These are phyloP conservation scores for Cyprinodon variegatus DNA, from an alignment of 2,113 vertebrate genomes.

Conservation along the genomic window DNA sequence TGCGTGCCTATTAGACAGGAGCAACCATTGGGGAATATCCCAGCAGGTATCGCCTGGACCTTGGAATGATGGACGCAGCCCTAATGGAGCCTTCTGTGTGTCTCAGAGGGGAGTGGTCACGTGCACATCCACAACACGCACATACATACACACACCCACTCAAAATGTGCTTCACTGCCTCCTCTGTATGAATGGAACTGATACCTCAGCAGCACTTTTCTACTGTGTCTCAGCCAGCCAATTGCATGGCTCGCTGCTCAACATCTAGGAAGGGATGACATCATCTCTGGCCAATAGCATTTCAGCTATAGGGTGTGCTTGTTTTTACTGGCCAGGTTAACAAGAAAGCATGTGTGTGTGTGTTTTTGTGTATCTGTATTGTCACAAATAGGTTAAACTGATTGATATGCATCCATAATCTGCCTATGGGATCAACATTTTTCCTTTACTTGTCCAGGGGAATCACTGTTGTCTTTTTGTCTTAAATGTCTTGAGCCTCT, in stretches of 20 bases:
- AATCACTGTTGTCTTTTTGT: neutral
- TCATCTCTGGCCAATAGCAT: constrained; percentile 93
- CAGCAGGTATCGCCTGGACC: constrained; percentile 61
- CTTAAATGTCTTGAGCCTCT: neutral
- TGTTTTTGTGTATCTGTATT: constrained; percentile 15
- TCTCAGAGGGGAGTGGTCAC: constrained; percentile 52
- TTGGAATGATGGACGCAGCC: constrained; percentile 56
- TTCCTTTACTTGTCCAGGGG: constrained; percentile 28
- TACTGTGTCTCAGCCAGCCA: constrained; percentile 84
- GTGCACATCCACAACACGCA: constrained; percentile 5
- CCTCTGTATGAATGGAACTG: constrained; percentile 90
- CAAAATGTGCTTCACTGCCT: constrained; percentile 25
- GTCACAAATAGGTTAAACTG: constrained; percentile 46
- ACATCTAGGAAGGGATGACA: constrained; percentile 90
- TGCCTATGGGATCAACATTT: constrained; percentile 51
- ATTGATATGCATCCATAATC: constrained; percentile 64
- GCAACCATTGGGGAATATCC: constrained; percentile 56
- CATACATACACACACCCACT: neutral
- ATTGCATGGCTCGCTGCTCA: constrained; percentile 79
- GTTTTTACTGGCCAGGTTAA: constrained; percentile 53
- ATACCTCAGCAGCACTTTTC: constrained; percentile 83
- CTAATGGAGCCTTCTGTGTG: constrained; percentile 51
- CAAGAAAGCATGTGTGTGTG: constrained; percentile 14
- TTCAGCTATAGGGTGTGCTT: constrained; percentile 82
- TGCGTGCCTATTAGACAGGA: constrained; percentile 12